Conservation (phyloP, 2,888 invertebrate species). For the Thymelicus sylvestris region DNA sequence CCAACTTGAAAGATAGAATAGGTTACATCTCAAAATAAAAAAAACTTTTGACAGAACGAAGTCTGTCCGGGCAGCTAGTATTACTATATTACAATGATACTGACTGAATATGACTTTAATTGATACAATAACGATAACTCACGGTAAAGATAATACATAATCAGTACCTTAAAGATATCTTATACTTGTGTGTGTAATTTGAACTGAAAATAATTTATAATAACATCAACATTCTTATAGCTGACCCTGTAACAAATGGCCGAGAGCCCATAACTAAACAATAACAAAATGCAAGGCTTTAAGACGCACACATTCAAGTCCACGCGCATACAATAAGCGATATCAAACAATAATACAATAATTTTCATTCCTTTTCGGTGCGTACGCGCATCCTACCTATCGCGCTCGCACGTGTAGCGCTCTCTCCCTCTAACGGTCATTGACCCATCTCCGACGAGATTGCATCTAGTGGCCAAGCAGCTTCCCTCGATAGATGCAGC, state of each 20-base stretch:
- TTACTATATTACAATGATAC: too few species aligned
- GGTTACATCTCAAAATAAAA: too few species aligned
- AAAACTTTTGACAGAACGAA: too few species aligned
- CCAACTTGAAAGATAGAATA: too few species aligned
- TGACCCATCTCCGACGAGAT: constrained; percentile 83
- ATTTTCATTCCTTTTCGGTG: constrained; percentile 82
- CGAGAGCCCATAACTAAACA: constrained; percentile 38
- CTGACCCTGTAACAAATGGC: constrained; percentile 49
- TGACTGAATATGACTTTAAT: too few species aligned
- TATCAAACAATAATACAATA: constrained; percentile 78
- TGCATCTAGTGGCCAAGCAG: constrained; percentile 82
- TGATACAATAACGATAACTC: too few species aligned
- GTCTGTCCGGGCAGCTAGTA: too few species aligned
- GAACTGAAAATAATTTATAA: neutral
- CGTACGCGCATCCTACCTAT: constrained; percentile 78
- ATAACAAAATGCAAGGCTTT: constrained; percentile 53
- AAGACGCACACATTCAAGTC: constrained; percentile 60
- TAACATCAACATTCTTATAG: constrained; percentile 57
- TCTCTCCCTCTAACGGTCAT: constrained; percentile 72
- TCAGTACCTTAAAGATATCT: too few species aligned
- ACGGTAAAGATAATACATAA: too few species aligned
- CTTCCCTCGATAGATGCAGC: constrained; percentile 77
- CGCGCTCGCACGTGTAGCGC: constrained; percentile 61
- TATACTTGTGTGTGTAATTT: neutral
- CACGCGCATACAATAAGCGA: constrained; percentile 59